phyloP scores from a whole-genome alignment of 2,888 invertebrate genomes.

The Conus canariensis region DNA sequence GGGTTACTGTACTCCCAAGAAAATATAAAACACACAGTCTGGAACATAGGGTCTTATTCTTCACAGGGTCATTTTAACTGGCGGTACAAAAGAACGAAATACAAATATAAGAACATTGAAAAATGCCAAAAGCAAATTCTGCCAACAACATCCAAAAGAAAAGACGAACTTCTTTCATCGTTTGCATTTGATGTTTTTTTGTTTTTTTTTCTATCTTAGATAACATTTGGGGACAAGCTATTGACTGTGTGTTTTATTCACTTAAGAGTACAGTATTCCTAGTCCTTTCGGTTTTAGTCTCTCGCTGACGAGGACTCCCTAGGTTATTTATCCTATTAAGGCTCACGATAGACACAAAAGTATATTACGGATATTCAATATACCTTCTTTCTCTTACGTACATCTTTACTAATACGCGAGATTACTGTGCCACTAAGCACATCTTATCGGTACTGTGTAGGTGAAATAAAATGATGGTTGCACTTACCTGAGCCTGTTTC shows the following conservation, averaged over 20 bases:
- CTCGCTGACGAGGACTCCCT: not conserved
- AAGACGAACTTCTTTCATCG: too few relatives aligned
- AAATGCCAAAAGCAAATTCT: not conserved
- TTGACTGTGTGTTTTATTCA: conserved; percentile 24
- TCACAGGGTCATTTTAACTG: not conserved
- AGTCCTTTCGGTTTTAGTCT: not conserved
- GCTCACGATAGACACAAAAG: too few relatives aligned
- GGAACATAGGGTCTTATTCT: not conserved
- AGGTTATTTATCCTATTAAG: not conserved
- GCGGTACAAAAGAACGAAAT: not conserved
- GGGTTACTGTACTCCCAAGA: conserved; percentile 32
- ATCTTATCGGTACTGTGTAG: too few relatives aligned
- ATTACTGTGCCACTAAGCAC: too few relatives aligned
- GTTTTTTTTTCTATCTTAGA: not conserved
- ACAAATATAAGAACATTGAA: not conserved
- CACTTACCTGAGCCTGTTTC: not conserved
- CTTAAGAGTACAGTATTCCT: conserved; percentile 13
- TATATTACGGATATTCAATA: too few relatives aligned
- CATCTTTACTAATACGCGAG: too few relatives aligned
- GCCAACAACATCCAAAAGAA: not conserved
- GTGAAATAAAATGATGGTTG: too few relatives aligned
- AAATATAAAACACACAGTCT: conserved; percentile 23
- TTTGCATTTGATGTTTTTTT: too few relatives aligned
- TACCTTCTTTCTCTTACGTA: too few relatives aligned
- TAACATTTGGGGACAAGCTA: not conserved